Evolutionary conservation across 2,113 vertebrate species (phyloP).

Genomic region (Ibidorhyncha struthersii): DNA sequence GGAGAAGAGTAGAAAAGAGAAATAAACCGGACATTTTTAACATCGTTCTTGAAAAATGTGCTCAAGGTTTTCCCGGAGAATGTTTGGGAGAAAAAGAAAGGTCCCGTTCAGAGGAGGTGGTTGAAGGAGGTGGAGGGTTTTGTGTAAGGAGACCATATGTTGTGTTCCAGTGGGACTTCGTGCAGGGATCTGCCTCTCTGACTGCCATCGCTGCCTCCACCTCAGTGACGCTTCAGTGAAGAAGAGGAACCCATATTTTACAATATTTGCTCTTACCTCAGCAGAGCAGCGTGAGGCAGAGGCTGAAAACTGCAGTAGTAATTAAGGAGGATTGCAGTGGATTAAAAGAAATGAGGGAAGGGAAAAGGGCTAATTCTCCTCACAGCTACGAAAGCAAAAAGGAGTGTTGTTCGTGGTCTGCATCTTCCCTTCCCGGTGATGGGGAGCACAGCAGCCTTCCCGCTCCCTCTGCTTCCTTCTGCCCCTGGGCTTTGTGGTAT

Average conservation of each 20-base stretch:
- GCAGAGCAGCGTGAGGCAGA: background rate
- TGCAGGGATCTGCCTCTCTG: background rate
- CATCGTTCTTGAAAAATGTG: background rate
- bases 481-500: background rate
- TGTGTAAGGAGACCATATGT: background rate
- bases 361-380: background rate
- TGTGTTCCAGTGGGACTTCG: background rate
- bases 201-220: background rate
- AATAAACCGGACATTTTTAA: background rate
- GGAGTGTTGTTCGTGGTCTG: accelerated
- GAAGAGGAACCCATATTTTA: background rate
- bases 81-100: background rate
- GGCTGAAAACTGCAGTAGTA: background rate
- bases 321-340: background rate
- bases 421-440: background rate
- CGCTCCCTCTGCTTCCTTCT: background rate
- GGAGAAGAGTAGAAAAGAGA: background rate
- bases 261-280: background rate
- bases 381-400: background rate
- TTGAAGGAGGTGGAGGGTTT: background rate
- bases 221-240: background rate
- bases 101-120: background rate
- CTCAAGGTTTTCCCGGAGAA: background rate
- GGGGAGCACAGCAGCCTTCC: background rate
- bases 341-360: background rate